Percentiles rank a stretch among this genome's conserved stretches.
Conservation (phyloP, 2,888 invertebrate genomes). For the Amblyteles armatorius region DNA sequence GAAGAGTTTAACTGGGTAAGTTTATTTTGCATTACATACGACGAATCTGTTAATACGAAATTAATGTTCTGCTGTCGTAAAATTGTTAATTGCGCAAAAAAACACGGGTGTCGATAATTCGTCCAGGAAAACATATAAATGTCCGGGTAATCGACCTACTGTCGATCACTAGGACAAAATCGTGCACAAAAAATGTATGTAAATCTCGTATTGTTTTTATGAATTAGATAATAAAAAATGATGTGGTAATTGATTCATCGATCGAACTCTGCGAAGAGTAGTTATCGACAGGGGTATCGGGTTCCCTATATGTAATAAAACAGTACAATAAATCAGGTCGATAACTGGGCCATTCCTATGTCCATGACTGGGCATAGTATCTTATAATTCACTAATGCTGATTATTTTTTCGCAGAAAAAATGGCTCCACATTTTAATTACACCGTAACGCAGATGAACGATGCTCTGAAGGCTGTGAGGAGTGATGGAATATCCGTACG, state of each 20-base stretch:
- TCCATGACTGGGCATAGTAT: constrained; percentile 5
- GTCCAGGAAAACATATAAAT: constrained; percentile 1
- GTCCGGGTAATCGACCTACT: constrained; percentile 2
- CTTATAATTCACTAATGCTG: not conserved
- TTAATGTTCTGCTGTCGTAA: constrained; percentile 7
- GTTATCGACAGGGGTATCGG: constrained; percentile 4
- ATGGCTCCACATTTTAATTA: not conserved
- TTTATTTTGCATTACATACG: constrained; percentile 5
- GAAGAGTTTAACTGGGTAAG: constrained; percentile 10
- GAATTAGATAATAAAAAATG: not conserved
- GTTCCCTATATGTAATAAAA: not conserved
- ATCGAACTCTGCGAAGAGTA: not conserved
- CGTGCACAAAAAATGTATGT: no score
- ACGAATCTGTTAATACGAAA: not conserved
- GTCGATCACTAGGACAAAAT: no score
- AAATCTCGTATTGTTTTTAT: no score
- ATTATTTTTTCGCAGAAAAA: not conserved
- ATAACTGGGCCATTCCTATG: constrained; percentile 4
- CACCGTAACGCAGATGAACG: constrained; percentile 14
- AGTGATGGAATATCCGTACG: constrained; percentile 1
- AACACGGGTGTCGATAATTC: constrained; percentile 8
- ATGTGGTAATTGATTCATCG: not conserved
- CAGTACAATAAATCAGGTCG: not conserved
- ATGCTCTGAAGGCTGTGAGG: constrained; percentile 34
- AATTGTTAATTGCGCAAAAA: constrained; percentile 24